Evolutionary conservation across 2,797 vertebrate genomes (phyloP).

Genomic region (Molossus alvarezi): DNA sequence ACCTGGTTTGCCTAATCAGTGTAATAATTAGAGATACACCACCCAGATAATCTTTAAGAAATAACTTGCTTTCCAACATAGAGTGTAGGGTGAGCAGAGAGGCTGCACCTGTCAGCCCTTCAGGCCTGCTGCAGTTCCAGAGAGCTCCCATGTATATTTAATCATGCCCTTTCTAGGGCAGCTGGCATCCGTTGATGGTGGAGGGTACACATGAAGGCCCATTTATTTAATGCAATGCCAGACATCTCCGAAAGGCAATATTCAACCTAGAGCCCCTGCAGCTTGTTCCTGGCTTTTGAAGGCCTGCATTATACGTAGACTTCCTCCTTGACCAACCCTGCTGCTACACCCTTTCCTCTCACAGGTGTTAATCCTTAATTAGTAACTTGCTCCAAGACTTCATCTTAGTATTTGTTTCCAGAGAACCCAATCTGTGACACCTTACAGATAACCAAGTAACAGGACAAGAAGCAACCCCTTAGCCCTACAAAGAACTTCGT

Average conservation of each 20-base stretch:
- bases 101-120: neutral
- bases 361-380: neutral
- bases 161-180: neutral
- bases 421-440: neutral
- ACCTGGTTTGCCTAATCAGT: too few relatives aligned
- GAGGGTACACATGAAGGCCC: fast-evolving
- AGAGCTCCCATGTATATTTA: neutral
- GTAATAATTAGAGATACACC: neutral
- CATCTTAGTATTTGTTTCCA: neutral
- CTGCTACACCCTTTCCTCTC: neutral
- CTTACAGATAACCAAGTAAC: neutral
- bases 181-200: neutral
- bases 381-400: neutral
- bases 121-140: neutral
- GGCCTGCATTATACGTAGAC: neutral
- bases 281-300: neutral
- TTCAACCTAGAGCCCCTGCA: neutral
- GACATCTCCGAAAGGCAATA: neutral
- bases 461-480: neutral
- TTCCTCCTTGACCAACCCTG: neutral
- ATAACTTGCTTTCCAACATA: neutral
- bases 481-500: neutral
- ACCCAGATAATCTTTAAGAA: neutral
- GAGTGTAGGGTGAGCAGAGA: neutral
- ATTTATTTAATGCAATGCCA: neutral